Base-by-base conservation (phyloP, 1,140 invertebrate species). In the Stegodyphus mimosarum region DNA sequence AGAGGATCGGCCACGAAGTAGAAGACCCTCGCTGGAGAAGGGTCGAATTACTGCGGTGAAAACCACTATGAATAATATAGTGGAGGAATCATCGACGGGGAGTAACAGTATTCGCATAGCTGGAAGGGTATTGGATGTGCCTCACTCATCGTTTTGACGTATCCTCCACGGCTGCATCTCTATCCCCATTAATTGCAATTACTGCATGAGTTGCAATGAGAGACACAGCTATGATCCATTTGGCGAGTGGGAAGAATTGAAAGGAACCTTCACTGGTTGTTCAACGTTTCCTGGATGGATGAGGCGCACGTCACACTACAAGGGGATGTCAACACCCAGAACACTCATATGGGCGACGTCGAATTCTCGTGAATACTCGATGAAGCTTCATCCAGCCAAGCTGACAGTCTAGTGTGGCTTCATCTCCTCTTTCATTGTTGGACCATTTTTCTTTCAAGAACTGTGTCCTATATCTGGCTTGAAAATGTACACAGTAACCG, bases 131-230 rank as follows among this genome's bases (percentile, higher is more conserved):
- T 69, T 69, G 66, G 17, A 9, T 11, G 1, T 2, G 7, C 66
- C 1, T 17, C 7, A 69, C 9, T 15, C 17, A 11, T 69, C 66
- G 33, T 4, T 69, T 69, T 6, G 66, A 69, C 10, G 5, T 11
- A 69, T 69, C 66, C 17, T 5, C n/a, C 17, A 11, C 33, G 66
- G 6, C 6, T 69, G 66, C 66, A 69, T 69, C n/a, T n/a, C n/a
- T 69, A 69, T 69, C 66, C 66, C 66, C 6, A 69, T n/a, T 13
- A 69, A 69, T 69, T 69, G 66, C 66, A 69, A 48, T 69, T 5
- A 69, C 66, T 69, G n/a, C 66, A 69, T 7, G 7, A 69, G 33
- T 69, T 69, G 6, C 33, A 18, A 15, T 5, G 33, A 5, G 2
- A 69, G 6, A 69, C 33, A 48, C 17, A 69, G 33, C 66, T 69